Percentiles rank a stretch among this genome's conserved stretches.
These are phyloP conservation scores for Polypedilum pembai DNA, from an alignment of 1,140 invertebrate species.

Conservation along the genomic window DNA sequence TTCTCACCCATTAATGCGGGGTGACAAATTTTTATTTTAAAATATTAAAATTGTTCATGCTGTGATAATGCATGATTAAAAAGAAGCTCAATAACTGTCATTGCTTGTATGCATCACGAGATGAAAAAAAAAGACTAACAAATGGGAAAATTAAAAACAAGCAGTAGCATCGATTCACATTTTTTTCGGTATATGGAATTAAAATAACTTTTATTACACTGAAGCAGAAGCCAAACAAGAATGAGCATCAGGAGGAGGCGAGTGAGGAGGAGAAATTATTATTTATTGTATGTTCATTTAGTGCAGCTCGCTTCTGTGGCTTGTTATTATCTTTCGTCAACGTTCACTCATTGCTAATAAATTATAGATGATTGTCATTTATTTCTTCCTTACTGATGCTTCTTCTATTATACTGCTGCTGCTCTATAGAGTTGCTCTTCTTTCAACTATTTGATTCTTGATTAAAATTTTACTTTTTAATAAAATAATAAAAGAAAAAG, in stretches of 20 bases:
- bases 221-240: too few species aligned
- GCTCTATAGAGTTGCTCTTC: not conserved
- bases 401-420: not conserved
- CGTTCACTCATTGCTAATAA: slow-evolving; percentile 22
- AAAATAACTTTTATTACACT: not conserved
- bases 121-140: not conserved
- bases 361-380: slow-evolving; percentile 28
- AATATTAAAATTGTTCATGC: not conserved
- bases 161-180: not conserved
- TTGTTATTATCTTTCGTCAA: slow-evolving; percentile 1
- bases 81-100: slow-evolving; percentile 7
- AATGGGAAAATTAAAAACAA: not conserved
- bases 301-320: not conserved
- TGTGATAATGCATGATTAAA: not conserved
- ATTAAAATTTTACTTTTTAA: not conserved
- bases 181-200: not conserved
- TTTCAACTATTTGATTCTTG: too few species aligned
- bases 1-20: not conserved
- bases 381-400: not conserved
- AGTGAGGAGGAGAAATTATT: too few species aligned
- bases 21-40: slow-evolving; percentile 16
- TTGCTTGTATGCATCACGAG: not conserved
- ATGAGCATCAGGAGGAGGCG: too few species aligned
- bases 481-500: too few species aligned
- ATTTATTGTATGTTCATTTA: not conserved